phyloP scores from a whole-genome alignment of 2,113 vertebrate genomes.

The Prunella himalayana region DNA sequence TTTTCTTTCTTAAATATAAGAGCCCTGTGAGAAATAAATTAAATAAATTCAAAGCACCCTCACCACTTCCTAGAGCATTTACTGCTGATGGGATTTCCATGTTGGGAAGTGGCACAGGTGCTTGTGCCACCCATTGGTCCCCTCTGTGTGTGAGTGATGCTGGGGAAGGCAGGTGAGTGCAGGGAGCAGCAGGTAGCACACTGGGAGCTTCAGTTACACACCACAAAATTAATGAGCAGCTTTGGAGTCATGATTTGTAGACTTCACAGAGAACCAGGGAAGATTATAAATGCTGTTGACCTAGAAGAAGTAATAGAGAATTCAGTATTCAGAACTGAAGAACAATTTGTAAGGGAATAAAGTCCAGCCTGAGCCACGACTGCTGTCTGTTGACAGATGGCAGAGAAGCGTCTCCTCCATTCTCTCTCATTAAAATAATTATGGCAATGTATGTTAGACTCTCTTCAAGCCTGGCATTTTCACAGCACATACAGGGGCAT shows the following conservation, averaged over 20 bases:
- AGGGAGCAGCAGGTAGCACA: rapidly evolving
- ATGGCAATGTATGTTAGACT: constrained; percentile 49
- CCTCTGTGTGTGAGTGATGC: rapidly evolving
- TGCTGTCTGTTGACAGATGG: constrained; percentile 51
- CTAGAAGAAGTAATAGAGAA: constrained; percentile 28
- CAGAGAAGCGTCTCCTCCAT: constrained; percentile 31
- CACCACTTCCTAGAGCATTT: neutral
- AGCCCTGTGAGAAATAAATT: neutral
- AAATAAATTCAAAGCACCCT: neutral
- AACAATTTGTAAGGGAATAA: constrained; percentile 32
- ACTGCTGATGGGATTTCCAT: neutral
- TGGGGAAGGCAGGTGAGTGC: neutral
- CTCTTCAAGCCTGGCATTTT: constrained; percentile 41
- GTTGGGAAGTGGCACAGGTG: neutral
- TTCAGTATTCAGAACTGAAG: constrained; percentile 32
- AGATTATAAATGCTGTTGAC: constrained; percentile 40
- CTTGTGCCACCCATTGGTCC: neutral
- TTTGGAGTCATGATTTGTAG: constrained; percentile 13
- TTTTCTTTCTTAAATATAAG: neutral
- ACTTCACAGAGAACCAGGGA: constrained; percentile 1
- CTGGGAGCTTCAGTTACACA: neutral
- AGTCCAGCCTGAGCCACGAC: neutral
- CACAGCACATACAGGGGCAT: neutral
- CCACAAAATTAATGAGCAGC: neutral
- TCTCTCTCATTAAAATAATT: constrained; percentile 64